Percentiles rank a stretch among this genome's conserved stretches.
These are phyloP conservation scores for Nematostella vectensis DNA, from an alignment of 92 coral and sea anemone species.

Conservation along the genomic window DNA sequence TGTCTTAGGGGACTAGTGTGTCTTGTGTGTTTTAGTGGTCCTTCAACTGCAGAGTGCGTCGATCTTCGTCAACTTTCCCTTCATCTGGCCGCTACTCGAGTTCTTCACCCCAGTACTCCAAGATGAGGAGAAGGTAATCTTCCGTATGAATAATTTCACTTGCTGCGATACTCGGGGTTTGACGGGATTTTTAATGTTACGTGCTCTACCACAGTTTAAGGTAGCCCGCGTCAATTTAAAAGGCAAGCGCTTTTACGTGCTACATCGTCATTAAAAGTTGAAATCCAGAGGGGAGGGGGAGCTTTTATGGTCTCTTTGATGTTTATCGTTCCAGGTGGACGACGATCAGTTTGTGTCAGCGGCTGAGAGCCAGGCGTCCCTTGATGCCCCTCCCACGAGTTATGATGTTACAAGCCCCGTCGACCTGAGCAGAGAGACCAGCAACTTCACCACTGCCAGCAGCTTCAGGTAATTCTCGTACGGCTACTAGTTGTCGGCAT, in stretches of 20 bases:
- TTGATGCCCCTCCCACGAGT: slow-evolving; percentile 22
- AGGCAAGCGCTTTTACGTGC: too few species aligned
- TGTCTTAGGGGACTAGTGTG: too few species aligned
- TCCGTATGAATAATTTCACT: too few species aligned
- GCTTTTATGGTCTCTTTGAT: too few species aligned
- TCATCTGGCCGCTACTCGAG: slow-evolving; percentile 72
- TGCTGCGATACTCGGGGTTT: too few species aligned
- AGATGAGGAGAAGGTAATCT: slow-evolving; percentile 3
- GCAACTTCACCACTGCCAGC: background rate
- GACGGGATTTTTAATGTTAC: too few species aligned
- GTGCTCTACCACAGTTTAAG: too few species aligned
- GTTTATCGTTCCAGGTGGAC: too few species aligned
- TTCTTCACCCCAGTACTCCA: slow-evolving; percentile 48
- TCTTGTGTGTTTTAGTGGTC: slow-evolving; percentile 57
- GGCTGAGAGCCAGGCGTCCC: slow-evolving; percentile 50
- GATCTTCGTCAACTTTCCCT: slow-evolving; percentile 81
- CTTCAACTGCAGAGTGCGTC: slow-evolving; percentile 76
- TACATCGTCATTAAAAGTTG: too few species aligned
- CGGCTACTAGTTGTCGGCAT: too few species aligned
- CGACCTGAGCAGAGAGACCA: background rate
- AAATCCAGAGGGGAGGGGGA: too few species aligned
- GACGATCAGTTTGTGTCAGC: slow-evolving; percentile 22
- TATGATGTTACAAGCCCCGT: slow-evolving; percentile 1
- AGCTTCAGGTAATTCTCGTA: background rate
- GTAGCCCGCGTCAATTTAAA: too few species aligned